Evolutionary conservation across 2,888 invertebrate species (phyloP), one percentile per base, ranked within the genome.

Genomic region (Tenthredo mesomela): DNA sequence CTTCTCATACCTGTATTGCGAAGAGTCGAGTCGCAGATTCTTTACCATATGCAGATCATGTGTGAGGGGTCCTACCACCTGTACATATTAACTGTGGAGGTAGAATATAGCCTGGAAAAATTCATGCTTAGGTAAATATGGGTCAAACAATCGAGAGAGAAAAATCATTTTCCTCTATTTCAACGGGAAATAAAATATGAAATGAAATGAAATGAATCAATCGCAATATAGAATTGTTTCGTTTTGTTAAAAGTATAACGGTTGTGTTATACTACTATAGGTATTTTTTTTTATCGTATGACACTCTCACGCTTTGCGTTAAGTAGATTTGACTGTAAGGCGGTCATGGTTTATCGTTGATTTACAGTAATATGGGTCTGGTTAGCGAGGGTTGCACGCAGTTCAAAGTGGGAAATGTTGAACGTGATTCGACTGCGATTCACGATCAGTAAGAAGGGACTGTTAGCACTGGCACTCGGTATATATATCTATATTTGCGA

Each of bases 311-410:
- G 7, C 25, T 29, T 25, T 25, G 12, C 86, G 90, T 91, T 92
- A 91, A 93, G 92, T 92, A 92, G 90, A 90, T 93, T 92, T 91
- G 92, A 93, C 92, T 92, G 92, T 92, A 92, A 92, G 91, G 90
- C 90, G 90, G 88, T 88, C 87, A 78, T 84, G 91, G 90, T 91
- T 92, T 92, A 91, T 91, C 90, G 89, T 90, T 92, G 92, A 92
- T 92, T 92, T 92, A 92, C 91, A 90, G 89, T 87, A 84, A 88
- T 88, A 88, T 25, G 25, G 65, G 0, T 40, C 65, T 43, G 25
- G 33, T 3, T 21, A 3, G 78, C 54, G 21, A n/a, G 54, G 37
- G 61, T 15, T 40, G 25, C 37, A 12, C 33, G 10, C 67, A 25
- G 67, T 58, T 18, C 10, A 78, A 78, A 78, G 58, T 78, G 78